Conservation (phyloP, 2,113 vertebrate genomes). For the Gopherus flavomarginatus region DNA sequence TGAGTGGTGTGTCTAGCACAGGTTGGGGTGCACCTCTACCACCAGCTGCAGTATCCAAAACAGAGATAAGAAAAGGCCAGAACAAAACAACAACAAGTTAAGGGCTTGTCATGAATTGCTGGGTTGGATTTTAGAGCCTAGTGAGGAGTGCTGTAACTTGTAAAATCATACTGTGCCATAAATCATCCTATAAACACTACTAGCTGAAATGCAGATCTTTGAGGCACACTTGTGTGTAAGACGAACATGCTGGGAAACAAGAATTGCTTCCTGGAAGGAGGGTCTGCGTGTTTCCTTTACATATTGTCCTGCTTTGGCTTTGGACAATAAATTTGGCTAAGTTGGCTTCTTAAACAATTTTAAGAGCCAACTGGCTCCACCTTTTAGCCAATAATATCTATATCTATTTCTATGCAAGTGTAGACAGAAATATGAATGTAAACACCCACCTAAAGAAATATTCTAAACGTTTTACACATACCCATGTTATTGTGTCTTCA, state of each 20-base stretch:
- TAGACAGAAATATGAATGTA: not conserved
- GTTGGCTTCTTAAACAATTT: not conserved
- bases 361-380: not conserved
- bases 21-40: not conserved
- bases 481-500: not conserved
- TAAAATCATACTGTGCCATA: not conserved
- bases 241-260: not conserved
- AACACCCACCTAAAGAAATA: not conserved
- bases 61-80: not conserved
- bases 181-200: not conserved
- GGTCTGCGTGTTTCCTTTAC: not conserved
- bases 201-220: not conserved
- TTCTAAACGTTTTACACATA: not conserved
- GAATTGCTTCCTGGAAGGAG: not conserved
- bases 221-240: not conserved
- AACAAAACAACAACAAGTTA: not conserved
- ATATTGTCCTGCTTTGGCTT: not conserved
- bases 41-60: not conserved
- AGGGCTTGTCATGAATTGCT: not conserved
- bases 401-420: not conserved
- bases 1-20: not conserved
- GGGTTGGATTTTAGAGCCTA: not conserved
- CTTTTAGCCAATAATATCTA: not conserved
- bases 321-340: not conserved
- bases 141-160: not conserved